These are phyloP conservation scores for Andrena praecox DNA, from an alignment of 2,888 invertebrate genomes.

Conservation along the genomic window DNA sequence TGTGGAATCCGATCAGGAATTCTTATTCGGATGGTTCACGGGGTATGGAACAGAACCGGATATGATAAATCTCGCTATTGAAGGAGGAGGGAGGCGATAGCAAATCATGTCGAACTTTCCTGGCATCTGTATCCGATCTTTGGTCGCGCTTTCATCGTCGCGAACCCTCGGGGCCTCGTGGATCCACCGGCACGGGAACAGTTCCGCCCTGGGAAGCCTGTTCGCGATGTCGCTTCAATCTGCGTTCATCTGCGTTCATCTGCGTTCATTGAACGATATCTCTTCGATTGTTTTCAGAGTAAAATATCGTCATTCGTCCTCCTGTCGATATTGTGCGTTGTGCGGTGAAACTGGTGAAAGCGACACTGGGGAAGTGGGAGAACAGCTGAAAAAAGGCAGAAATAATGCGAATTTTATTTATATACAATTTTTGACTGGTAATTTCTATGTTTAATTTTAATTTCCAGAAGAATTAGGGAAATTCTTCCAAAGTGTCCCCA, in stretches of 20 bases:
- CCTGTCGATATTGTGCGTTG: neutral
- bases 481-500: no score
- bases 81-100: conserved; percentile 1
- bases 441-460: no score
- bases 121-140: conserved; percentile 26
- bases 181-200: conserved; percentile 6
- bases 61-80: conserved; percentile 36
- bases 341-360: no score
- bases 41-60: neutral
- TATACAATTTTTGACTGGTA: no score
- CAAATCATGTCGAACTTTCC: conserved; percentile 10
- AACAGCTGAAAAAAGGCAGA: no score
- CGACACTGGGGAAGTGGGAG: no score
- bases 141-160: conserved; percentile 2
- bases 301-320: neutral
- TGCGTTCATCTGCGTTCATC: no score
- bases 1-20: conserved; percentile 34
- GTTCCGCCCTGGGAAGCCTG: neutral
- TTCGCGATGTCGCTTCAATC: neutral
- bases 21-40: conserved; percentile 26
- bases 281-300: neutral
- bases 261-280: neutral
- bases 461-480: no score
- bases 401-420: no score
- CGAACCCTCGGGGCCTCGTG: conserved; percentile 1